Percentiles rank a stretch among this genome's conserved stretches.
Evolutionary conservation across 1,140 invertebrate species (phyloP).

Genomic region (Bombyx mandarina): DNA sequence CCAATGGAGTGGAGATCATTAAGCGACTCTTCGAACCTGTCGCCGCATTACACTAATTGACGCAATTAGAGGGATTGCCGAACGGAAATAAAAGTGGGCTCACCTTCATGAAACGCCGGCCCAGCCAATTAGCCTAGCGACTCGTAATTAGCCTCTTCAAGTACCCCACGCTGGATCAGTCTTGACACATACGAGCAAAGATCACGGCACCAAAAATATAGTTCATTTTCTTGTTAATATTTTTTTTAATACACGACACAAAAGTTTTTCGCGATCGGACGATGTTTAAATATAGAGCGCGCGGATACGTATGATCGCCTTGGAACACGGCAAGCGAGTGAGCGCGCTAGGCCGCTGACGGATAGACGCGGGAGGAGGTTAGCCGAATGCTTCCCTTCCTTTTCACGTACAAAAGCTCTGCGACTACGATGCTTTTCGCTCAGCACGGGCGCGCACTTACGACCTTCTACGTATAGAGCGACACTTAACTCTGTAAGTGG

Average conservation of each 20-base stretch:
- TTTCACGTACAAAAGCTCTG: slow-evolving; percentile 50
- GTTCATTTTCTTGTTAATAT: slow-evolving; percentile 37
- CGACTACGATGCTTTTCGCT: slow-evolving; percentile 55
- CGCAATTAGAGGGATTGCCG: slow-evolving; percentile 70
- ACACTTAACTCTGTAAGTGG: slow-evolving; percentile 64
- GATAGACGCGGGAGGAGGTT: slow-evolving; percentile 29
- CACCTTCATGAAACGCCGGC: slow-evolving; percentile 69
- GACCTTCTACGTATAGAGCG: slow-evolving; percentile 22
- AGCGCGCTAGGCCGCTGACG: slow-evolving; percentile 1
- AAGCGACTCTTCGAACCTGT: slow-evolving; percentile 65
- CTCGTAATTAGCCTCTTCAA: slow-evolving; percentile 62
- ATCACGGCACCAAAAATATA: slow-evolving; percentile 44
- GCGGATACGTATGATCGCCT: slow-evolving; percentile 30
- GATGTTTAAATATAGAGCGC: slow-evolving; percentile 5
- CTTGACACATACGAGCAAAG: slow-evolving; percentile 41
- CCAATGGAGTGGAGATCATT: slow-evolving; percentile 47
- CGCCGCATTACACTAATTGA: slow-evolving; percentile 70
- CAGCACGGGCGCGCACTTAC: slow-evolving; percentile 22
- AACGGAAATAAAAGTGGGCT: slow-evolving; percentile 69
- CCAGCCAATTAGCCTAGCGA: slow-evolving; percentile 62
- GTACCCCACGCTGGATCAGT: slow-evolving; percentile 41
- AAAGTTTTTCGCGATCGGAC: slow-evolving; percentile 66
- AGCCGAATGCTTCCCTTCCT: slow-evolving; percentile 56
- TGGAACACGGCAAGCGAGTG: slow-evolving; percentile 44
- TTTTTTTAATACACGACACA: slow-evolving; percentile 41